Conservation (phyloP, 2,797 vertebrate species). For the Apogon talboti region DNA sequence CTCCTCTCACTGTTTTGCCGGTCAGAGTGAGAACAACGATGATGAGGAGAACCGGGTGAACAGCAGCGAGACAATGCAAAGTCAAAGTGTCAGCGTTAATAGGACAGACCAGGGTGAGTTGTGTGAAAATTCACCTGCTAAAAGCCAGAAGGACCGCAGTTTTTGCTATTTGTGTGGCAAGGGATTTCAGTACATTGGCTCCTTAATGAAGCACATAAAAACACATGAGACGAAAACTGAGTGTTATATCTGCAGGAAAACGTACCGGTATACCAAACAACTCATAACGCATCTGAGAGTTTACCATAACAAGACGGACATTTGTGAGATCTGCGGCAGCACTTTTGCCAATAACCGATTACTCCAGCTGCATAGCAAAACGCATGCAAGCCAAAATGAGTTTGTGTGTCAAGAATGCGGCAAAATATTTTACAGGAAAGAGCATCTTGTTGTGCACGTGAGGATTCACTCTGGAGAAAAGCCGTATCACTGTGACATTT, state of each 20-base stretch:
- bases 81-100: background rate
- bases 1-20: slow-evolving; percentile 21
- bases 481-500: slow-evolving; percentile 55
- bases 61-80: background rate
- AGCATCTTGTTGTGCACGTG: slow-evolving; percentile 42
- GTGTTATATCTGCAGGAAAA: slow-evolving; percentile 30
- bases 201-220: slow-evolving; percentile 66
- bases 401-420: slow-evolving; percentile 53
- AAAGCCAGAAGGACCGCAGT: slow-evolving; percentile 32
- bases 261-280: slow-evolving; percentile 1
- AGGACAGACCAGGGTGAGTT: background rate
- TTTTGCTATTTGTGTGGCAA: slow-evolving; percentile 62
- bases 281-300: slow-evolving; percentile 32
- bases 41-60: slow-evolving; percentile 8
- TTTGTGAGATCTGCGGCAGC: slow-evolving; percentile 37
- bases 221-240: slow-evolving; percentile 25
- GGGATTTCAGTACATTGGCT: slow-evolving; percentile 42
- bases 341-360: slow-evolving; percentile 10
- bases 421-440: slow-evolving; percentile 32
- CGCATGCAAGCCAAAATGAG: slow-evolving; percentile 12
- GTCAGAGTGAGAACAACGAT: slow-evolving; percentile 10
- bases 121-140: slow-evolving; percentile 4
- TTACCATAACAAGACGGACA: slow-evolving; percentile 19
- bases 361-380: slow-evolving; percentile 36
- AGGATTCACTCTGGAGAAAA: slow-evolving; percentile 57